Conservation (phyloP, 2,888 invertebrate species). For the Noctuana brunneofusca region DNA sequence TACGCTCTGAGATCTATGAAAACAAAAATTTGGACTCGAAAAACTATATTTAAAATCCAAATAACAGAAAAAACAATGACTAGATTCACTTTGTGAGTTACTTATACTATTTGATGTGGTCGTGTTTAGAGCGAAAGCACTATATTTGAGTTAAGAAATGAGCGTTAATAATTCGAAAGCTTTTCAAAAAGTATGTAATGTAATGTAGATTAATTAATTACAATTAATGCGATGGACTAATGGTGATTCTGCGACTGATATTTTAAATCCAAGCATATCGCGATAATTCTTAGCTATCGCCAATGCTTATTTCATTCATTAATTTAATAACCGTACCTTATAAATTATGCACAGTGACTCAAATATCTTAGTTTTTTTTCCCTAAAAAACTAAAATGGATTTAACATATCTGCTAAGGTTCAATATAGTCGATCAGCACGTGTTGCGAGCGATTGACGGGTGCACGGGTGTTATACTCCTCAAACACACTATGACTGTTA, state of each 20-base stretch:
- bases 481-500: constrained; percentile 1
- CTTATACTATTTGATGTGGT: constrained; percentile 24
- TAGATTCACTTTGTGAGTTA: constrained; percentile 21
- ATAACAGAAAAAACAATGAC: constrained; percentile 40
- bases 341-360: background rate
- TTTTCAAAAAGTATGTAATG: background rate
- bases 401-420: constrained; percentile 27
- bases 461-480: constrained; percentile 38
- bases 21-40: constrained; percentile 51
- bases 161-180: background rate
- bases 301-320: background rate
- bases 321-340: too few relatives aligned
- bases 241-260: constrained; percentile 37
- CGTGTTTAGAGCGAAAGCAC: constrained; percentile 37
- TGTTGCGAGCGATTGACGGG: constrained; percentile 49
- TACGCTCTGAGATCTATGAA: constrained; percentile 50
- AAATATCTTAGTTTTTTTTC: background rate
- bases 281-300: background rate
- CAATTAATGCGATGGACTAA: background rate
- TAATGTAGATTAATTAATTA: background rate
- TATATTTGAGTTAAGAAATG: constrained; percentile 5
- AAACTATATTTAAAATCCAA: constrained; percentile 57
- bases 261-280: constrained; percentile 26
- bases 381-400: constrained; percentile 12
- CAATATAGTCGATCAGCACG: constrained; percentile 46